Conservation (phyloP, 2,113 vertebrate species). For the Greenwoodochromis staneri region DNA sequence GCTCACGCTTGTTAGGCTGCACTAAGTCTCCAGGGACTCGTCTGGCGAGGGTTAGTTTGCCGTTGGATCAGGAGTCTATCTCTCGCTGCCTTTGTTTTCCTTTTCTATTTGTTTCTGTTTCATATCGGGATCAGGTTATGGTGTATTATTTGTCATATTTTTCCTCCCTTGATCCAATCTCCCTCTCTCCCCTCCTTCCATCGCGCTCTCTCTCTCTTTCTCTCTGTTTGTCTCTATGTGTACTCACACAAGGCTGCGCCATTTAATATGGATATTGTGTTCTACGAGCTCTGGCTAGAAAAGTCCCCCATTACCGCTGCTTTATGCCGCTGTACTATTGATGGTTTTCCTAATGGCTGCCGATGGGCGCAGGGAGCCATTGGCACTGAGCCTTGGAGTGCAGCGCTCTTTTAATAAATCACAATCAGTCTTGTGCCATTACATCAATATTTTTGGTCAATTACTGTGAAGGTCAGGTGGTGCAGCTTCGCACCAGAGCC, state of each 20-base stretch:
- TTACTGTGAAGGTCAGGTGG: conserved; percentile 99
- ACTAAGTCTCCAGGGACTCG: conserved; percentile 51
- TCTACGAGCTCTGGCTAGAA: conserved; percentile 69
- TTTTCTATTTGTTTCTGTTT: background rate
- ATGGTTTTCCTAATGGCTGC: conserved; percentile 98
- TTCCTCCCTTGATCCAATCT: conserved; percentile 6
- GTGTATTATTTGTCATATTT: conserved; percentile 18
- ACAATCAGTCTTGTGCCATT: conserved; percentile 98
- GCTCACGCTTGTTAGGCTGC: conserved; percentile 63
- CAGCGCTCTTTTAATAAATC: conserved; percentile 98
- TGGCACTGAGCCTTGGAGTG: conserved; percentile 94
- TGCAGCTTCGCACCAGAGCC: conserved; percentile 78
- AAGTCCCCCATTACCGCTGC: conserved; percentile 88
- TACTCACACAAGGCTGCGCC: conserved; percentile 73
- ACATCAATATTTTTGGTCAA: conserved; percentile 99
- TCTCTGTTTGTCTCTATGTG: conserved; percentile 35
- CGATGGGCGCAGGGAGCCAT: conserved; percentile 90
- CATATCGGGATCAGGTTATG: background rate
- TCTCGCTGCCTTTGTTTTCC: conserved; percentile 35
- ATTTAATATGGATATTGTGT: conserved; percentile 84
- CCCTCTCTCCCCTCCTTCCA: background rate
- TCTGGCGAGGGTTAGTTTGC: conserved; percentile 51
- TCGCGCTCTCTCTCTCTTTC: background rate
- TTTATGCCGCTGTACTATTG: conserved; percentile 94
- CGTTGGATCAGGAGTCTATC: conserved; percentile 35